Conservation (phyloP, 1,140 invertebrate species). For the Sarcophaga peregrina region DNA sequence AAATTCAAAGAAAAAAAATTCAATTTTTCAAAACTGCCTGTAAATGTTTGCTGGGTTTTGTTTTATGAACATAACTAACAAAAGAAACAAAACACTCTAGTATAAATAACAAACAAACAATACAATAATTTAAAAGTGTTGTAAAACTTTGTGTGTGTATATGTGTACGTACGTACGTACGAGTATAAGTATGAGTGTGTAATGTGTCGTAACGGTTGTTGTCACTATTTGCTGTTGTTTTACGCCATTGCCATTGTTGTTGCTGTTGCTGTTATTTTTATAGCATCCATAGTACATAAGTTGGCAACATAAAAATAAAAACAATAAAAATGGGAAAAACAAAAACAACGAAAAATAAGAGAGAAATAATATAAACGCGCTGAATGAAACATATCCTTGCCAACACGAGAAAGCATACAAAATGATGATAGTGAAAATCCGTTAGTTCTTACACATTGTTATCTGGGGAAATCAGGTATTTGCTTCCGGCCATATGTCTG, state of each 20-base stretch:
- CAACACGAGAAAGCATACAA: background rate
- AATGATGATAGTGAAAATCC: constrained; percentile 19
- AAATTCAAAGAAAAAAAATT: too few species aligned
- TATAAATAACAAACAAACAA: constrained; percentile 5
- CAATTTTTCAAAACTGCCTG: too few species aligned
- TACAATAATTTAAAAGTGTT: constrained; percentile 9
- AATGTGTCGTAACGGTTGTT: constrained; percentile 6
- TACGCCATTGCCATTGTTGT: background rate
- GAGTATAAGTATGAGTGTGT: too few species aligned
- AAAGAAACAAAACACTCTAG: background rate
- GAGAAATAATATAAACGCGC: background rate
- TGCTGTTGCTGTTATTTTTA: background rate
- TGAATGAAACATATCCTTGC: too few species aligned
- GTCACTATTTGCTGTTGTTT: constrained; percentile 3
- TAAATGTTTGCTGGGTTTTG: too few species aligned
- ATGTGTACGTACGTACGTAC: too few species aligned
- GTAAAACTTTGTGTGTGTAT: too few species aligned
- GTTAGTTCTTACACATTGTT: constrained; percentile 31
- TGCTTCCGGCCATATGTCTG: constrained; percentile 29
- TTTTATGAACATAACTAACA: too few species aligned
- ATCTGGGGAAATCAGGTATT: constrained; percentile 32
- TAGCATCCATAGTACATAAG: background rate
- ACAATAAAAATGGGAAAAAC: background rate
- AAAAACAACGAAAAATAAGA: background rate
- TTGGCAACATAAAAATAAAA: background rate